Evolutionary conservation across 2,797 vertebrate species (phyloP).

Genomic region (Babyrousa celebensis): DNA sequence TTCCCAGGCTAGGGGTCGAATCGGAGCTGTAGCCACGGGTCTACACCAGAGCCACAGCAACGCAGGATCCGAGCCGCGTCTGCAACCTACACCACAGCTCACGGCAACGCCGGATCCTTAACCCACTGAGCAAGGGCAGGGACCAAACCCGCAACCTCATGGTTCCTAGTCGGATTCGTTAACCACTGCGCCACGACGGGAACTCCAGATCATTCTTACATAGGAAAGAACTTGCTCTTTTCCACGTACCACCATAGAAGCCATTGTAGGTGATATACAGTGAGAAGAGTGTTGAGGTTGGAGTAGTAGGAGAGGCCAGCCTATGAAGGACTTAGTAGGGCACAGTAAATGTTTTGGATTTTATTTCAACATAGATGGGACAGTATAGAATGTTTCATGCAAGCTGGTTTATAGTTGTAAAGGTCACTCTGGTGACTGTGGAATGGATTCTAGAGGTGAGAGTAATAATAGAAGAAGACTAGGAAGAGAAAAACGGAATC

Average conservation of each 20-base stretch:
- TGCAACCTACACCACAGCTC: too few relatives aligned
- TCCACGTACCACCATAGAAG: not conserved
- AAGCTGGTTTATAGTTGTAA: not conserved
- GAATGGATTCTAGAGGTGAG: not conserved
- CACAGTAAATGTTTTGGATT: not conserved
- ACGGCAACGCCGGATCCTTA: too few relatives aligned
- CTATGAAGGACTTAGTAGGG: not conserved
- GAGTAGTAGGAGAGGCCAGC: not conserved
- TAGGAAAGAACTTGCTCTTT: not conserved
- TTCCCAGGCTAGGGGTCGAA: too few relatives aligned
- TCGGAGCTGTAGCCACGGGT: too few relatives aligned
- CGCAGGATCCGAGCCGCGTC: too few relatives aligned
- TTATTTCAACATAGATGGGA: not conserved
- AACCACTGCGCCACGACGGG: too few relatives aligned
- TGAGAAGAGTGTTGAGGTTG: not conserved
- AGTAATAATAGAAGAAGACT: not conserved
- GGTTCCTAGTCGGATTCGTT: too few relatives aligned
- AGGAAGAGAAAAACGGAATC: not conserved
- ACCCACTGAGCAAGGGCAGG: too few relatives aligned
- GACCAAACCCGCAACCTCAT: too few relatives aligned
- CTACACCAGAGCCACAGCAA: too few relatives aligned
- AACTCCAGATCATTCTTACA: not conserved
- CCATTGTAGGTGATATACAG: too few relatives aligned
- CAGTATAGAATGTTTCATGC: conserved; percentile 7
- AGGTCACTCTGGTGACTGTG: not conserved